Conservation (phyloP, 2,797 vertebrate genomes). For the Chaetophractus vellerosus region DNA sequence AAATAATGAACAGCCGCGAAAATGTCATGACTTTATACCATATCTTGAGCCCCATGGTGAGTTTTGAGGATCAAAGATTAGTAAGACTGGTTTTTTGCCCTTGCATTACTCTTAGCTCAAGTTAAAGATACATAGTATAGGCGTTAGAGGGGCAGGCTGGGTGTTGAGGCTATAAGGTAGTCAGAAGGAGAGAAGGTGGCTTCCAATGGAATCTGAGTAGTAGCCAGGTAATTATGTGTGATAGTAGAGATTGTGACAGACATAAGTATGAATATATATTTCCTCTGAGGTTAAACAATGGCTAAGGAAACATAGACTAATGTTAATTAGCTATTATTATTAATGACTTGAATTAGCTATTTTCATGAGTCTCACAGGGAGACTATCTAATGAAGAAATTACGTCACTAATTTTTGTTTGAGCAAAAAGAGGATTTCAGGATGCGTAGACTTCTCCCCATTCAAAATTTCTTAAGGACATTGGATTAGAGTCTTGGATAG, state of each 20-base stretch:
- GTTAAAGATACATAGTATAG: background rate
- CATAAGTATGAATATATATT: background rate
- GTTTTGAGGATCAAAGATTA: too few species aligned
- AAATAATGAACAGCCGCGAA: background rate
- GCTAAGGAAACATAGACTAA: background rate
- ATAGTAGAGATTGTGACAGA: background rate
- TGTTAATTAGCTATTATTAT: background rate
- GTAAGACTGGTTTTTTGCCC: too few species aligned
- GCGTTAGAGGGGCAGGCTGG: background rate
- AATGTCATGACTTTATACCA: background rate
- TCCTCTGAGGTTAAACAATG: background rate
- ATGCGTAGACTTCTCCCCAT: background rate
- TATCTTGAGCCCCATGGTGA: background rate
- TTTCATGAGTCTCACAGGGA: background rate
- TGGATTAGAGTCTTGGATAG: background rate
- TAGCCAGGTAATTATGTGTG: constrained; percentile 9
- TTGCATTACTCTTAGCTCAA: background rate
- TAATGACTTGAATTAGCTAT: background rate
- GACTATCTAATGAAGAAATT: background rate
- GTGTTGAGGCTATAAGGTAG: background rate
- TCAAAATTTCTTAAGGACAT: background rate
- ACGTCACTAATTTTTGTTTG: background rate
- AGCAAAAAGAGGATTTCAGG: background rate
- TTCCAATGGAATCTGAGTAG: background rate
- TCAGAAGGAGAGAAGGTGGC: background rate